These are phyloP conservation scores for Dichetophora obliterata DNA, from an alignment of 2,888 invertebrate species.

Conservation along the genomic window DNA sequence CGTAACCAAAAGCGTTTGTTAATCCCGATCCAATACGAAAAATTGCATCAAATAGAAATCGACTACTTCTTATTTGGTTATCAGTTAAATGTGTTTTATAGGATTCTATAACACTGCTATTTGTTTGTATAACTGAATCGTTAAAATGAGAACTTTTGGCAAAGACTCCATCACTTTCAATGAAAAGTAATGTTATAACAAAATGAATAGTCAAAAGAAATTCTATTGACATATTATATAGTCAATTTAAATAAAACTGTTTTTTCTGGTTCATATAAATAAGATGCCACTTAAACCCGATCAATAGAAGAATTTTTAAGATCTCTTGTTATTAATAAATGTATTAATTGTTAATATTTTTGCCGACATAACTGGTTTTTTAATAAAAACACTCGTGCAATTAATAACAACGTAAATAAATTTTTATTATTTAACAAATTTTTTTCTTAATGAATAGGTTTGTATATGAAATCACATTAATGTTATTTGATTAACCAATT, in stretches of 20 bases:
- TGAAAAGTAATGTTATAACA: not conserved
- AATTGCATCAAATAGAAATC: constrained; percentile 81
- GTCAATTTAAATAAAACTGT: not conserved
- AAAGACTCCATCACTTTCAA: constrained; percentile 19
- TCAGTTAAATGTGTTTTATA: not conserved
- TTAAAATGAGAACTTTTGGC: not conserved
- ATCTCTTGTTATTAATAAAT: not conserved
- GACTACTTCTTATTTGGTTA: constrained; percentile 71
- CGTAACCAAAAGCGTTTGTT: constrained; percentile 69
- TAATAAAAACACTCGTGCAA: too few relatives aligned
- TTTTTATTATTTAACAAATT: too few relatives aligned
- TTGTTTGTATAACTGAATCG: not conserved
- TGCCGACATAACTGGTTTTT: too few relatives aligned
- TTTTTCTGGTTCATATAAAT: too few relatives aligned
- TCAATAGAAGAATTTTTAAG: not conserved
- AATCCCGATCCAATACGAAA: constrained; percentile 75
- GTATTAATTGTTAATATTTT: not conserved
- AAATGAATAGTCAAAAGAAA: constrained; percentile 2
- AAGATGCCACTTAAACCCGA: too few relatives aligned
- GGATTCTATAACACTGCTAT: not conserved
- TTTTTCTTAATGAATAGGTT: too few relatives aligned
- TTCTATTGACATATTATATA: constrained; percentile 22
- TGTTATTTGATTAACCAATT: too few relatives aligned
- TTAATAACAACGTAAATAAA: too few relatives aligned
- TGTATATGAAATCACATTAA: too few relatives aligned